Evolutionary conservation across 2,113 vertebrate species (phyloP), one percentile per base, ranked within the genome.

Genomic region (Mystacornis crossleyi): DNA sequence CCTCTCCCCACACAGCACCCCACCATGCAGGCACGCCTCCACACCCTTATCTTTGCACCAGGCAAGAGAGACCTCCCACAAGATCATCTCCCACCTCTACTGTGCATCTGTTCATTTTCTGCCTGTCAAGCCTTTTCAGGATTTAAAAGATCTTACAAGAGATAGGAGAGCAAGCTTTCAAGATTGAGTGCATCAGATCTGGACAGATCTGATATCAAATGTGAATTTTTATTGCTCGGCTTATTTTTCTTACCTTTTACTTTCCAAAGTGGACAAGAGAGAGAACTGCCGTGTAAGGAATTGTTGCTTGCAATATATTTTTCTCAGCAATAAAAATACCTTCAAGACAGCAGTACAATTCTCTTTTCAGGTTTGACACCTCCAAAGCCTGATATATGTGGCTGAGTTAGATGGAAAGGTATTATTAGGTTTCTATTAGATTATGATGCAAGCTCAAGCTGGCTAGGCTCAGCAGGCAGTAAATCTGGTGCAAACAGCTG

Each of bases 21-120:
- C 58, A 16, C 36, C 25, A 3, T 31, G 58, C 81, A 58, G 87
- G 71, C 81, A 60, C 77, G 67, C 81, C 94, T 92, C 95, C 36
- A 0, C 75, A 86, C 5, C 78, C 75, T 69, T 73, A 47, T 79
- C 84, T 78, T 77, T 90, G 86, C 80, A 84, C 10, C 51, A 83
- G 55, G 78, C 72, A 14, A 21, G 64, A 60, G 7, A 91, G 95
- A 19, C 92, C 88, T 95, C 96, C 95, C 74, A 95, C 94, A 91
- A 33, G 48, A 96, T 91, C 78, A 82, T 65, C 95, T 82, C 93
- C 96, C 93, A 94, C 93, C 80, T 86, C 75, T 90, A 19, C 94
- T 33, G 65, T 64, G 51, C 96, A 96, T 94, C 95, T 96, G 93
- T 96, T 96, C 82, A 9, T 81, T 71, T 81, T 86, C 72, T 96